Evolutionary conservation across 1,140 invertebrate species (phyloP), one percentile per base, ranked within the genome.

Genomic region (Mya arenaria): DNA sequence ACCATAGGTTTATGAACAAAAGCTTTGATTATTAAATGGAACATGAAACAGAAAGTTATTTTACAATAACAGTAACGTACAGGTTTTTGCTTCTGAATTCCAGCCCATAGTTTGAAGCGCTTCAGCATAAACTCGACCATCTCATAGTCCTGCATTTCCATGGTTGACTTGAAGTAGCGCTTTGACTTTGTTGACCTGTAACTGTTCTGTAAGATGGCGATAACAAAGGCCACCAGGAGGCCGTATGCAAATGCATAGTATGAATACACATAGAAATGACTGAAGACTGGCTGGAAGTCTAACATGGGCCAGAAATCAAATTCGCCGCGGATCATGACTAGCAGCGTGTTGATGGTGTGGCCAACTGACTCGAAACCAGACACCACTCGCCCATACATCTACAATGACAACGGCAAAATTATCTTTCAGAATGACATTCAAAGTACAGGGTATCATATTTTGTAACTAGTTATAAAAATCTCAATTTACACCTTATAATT

Each of bases 111-210:
- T 80, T 89, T 91, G 82, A 91, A 91, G 39, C 87, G 81, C 68
- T 89, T 89, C 77, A 91, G 48, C 84, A 91, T 89, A 77, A 91
- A 91, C 3, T 91, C 88, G 3, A 91, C 88, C 90, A 91, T 90
- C 68, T 91, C 90, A 84, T 91, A 90, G 81, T 91, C 90, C 55
- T 87, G 87, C 37, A 88, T 80, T 34, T 91, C 90, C 23, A 91
- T 69, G 1, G 85, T 89, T 4, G 86, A 63, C 77, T 87, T 89
- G 87, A 83, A 91, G 63, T 65, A 89, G 86, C 88, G 87, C 71
- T 90, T 87, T 28, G 86, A 85, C 15, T 85, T 85, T 13, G 83
- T 82, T 30, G 83, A 55, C 23, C 83, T 87, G 85, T 89, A 91
- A 1, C 87, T 84, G 65, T 87, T 85, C 8, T 58, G 84, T 58